phyloP scores from a whole-genome alignment of 2,888 invertebrate genomes.

The Drosophila mayaguana region DNA sequence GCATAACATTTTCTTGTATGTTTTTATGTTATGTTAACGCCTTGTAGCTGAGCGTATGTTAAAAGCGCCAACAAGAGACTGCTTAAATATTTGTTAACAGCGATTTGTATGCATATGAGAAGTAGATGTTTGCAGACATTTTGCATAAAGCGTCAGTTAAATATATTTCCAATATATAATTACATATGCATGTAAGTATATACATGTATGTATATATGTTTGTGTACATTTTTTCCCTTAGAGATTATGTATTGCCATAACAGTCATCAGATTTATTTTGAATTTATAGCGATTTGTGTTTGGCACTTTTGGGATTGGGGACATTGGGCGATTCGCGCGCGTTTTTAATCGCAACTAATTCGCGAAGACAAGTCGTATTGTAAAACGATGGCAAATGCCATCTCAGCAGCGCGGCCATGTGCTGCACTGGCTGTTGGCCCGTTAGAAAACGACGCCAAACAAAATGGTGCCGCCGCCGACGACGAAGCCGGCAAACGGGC shows the following conservation, averaged over 20 bases:
- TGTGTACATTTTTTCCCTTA: not conserved
- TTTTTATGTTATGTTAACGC: slow-evolving; percentile 33
- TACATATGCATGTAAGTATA: not conserved
- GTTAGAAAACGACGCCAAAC: slow-evolving; percentile 80
- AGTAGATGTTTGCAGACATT: slow-evolving; percentile 2
- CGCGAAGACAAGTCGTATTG: slow-evolving; percentile 7
- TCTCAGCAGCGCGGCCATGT: slow-evolving; percentile 53
- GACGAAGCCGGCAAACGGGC: slow-evolving; percentile 15
- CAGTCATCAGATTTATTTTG: not conserved
- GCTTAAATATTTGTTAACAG: slow-evolving; percentile 13
- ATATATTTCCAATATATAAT: not conserved
- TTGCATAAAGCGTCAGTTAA: not conserved
- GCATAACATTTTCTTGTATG: slow-evolving; percentile 30
- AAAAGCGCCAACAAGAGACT: not conserved
- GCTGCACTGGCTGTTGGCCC: slow-evolving; percentile 76
- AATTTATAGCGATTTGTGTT: slow-evolving; percentile 14
- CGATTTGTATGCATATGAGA: slow-evolving; percentile 9
- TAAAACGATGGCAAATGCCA: slow-evolving; percentile 11
- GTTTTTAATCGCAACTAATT: slow-evolving; percentile 43
- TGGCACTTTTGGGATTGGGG: slow-evolving; percentile 27
- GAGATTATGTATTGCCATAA: slow-evolving; percentile 3
- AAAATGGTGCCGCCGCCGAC: slow-evolving; percentile 69
- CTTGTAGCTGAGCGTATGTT: slow-evolving; percentile 32
- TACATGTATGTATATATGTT: too few relatives aligned
- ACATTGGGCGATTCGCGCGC: slow-evolving; percentile 45